Conservation (phyloP, 1,140 invertebrate genomes). For the Listronotus oregonensis region DNA sequence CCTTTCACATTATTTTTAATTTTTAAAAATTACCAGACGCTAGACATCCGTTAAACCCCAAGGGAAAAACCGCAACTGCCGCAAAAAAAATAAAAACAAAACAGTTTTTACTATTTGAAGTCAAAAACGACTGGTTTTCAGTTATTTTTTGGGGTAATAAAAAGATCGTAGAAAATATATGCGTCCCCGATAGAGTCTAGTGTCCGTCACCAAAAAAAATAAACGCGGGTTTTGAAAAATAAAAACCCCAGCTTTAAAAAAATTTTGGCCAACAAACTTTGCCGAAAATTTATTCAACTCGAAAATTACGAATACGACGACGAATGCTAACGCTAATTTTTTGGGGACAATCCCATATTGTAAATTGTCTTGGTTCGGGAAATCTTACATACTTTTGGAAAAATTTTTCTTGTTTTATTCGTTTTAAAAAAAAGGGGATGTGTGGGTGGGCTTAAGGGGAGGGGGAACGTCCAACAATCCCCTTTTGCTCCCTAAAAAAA, state of each 20-base stretch:
- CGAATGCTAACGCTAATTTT: conserved; percentile 17
- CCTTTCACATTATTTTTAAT: too few relatives aligned
- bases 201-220: conserved; percentile 42
- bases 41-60: too few relatives aligned
- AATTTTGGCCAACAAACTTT: conserved; percentile 17
- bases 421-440: conserved; percentile 30
- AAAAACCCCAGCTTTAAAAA: conserved; percentile 17
- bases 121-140: conserved; percentile 6
- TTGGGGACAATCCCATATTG: conserved; percentile 15
- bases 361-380: conserved; percentile 9
- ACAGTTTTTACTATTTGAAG: conserved; percentile 9
- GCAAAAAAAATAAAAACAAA: conserved; percentile 6
- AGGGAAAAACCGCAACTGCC: background rate
- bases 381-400: conserved; percentile 1
- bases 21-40: too few relatives aligned
- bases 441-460: conserved; percentile 39
- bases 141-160: background rate
- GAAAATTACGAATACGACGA: conserved; percentile 7
- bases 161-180: conserved; percentile 12
- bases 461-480: conserved; percentile 50
- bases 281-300: conserved; percentile 18
- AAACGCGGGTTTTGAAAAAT: conserved; percentile 41
- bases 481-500: conserved; percentile 43
- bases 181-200: background rate
- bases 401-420: conserved; percentile 6